Evolutionary conservation across 1,140 invertebrate genomes (phyloP), one percentile per base, ranked within the genome.

Genomic region (Melanaphis sacchari): DNA sequence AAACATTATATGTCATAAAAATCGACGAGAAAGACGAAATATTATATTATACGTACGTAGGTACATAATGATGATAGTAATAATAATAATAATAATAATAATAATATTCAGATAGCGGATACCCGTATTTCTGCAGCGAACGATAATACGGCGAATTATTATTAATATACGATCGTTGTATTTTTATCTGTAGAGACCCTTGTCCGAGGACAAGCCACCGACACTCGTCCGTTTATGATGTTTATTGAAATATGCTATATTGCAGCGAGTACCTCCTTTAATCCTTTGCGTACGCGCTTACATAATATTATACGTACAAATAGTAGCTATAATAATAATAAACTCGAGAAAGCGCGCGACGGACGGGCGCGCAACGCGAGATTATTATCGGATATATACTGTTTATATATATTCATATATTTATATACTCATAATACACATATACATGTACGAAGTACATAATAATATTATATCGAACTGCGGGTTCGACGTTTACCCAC

Each of bases 1-100:
- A 66, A 76, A 76, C 36, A 76, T 76, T 76, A 76, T 76, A 66
- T 31, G 59, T 76, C 59, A 76, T 76, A 76, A 76, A 76, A 76
- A 76, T 76, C 15, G 59, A 76, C 59, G 59, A 76, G 59, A 5
- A n/a, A 76, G n/a, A 76, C 15, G 31, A n/a, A 76, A 76, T 76
- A 76, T 76, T 59, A 31, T 59, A 1, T 31, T 59, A 59, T 59
- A 49, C 15, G 18, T 46, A 46, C 46, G 18, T 46, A 46, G 46
- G 46, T 49, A 43, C 43, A 3, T 49, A 49, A n/a, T n/a, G n/a
- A n/a, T n/a, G n/a, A n/a, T n/a, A n/a, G n/a, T n/a, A n/a, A n/a
- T 15, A 49, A 49, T 49, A 52, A 52, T 52, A 52, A 52, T 52
- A 31, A 59, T 59, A 59, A 59, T 59, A 66, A 66, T 66, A 31